Evolutionary conservation across 2,888 invertebrate genomes (phyloP), one percentile per base, ranked within the genome.

Genomic region (Hypena proboscidalis): DNA sequence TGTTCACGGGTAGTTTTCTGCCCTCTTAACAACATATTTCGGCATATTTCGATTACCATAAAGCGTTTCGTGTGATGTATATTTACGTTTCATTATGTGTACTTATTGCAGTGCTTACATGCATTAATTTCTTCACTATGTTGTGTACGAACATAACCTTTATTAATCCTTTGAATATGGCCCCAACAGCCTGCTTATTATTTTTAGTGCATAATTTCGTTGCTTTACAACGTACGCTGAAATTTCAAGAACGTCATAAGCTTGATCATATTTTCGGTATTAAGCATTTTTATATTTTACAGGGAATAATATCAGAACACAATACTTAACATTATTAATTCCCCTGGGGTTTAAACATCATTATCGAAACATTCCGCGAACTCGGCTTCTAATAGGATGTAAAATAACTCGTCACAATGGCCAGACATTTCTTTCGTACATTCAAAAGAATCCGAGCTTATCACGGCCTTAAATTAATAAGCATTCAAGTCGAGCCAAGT

Each of bases 21-120:
- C 83, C 80, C 83, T 88, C 81, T 86, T 85, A 90, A 90, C 89
- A 89, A 86, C 90, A 90, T 90, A 89, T 90, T 90, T 90, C 84
- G 85, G 85, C 83, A 90, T 89, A 89, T 90, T 90, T 90, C 89
- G 90, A 90, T 90, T 90, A 90, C 89, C 89, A 90, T 90, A 90
- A 90, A 90, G 81, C 87, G 86, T 82, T 88, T 80, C 79, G 83
- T 85, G 83, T 86, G 83, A 87, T 88, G 81, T 87, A 84, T 83
- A 80, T 83, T 81, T 79, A 76, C 74, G 76, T 77, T 80, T 82
- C 80, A 82, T 83, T 83, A 80, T 74, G 76, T 59, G 74, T 76
- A 77, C 74, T 72, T 73, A 67, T 66, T 68, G 63, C 59, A 66
- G 70, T 62, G 65, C 60, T 70, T 74, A 80, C 71, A 75, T 82